Conservation (phyloP, 2,888 invertebrate species). For the Ligdia adustata region DNA sequence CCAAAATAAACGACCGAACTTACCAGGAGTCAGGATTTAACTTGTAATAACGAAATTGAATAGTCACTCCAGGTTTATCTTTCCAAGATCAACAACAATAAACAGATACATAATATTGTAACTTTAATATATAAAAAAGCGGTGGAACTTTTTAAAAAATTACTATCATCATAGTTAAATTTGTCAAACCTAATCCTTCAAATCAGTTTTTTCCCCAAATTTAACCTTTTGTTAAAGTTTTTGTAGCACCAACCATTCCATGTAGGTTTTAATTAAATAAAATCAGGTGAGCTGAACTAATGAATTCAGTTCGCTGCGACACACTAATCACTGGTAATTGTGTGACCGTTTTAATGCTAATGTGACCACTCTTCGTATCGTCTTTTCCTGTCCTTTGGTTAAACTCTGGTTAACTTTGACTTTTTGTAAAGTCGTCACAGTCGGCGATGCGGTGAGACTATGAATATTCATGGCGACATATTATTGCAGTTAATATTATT, state of each 20-base stretch:
- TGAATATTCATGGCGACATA: slow-evolving; percentile 16
- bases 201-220: too few relatives aligned
- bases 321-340: slow-evolving; percentile 78
- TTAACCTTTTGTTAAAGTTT: slow-evolving; percentile 1
- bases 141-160: too few relatives aligned
- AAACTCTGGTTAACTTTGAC: slow-evolving; percentile 13
- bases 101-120: too few relatives aligned
- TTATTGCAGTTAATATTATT: neutral
- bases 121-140: too few relatives aligned
- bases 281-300: slow-evolving; percentile 84
- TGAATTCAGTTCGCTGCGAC: slow-evolving; percentile 80
- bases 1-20: too few relatives aligned
- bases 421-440: slow-evolving; percentile 20
- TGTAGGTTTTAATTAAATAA: slow-evolving; percentile 75
- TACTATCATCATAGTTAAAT: too few relatives aligned
- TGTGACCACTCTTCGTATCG: slow-evolving; percentile 48
- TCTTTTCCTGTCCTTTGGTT: slow-evolving; percentile 46
- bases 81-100: too few relatives aligned
- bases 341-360: slow-evolving; percentile 81
- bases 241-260: slow-evolving; percentile 24
- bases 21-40: too few relatives aligned
- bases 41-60: too few relatives aligned
- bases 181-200: too few relatives aligned
- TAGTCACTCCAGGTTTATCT: too few relatives aligned
- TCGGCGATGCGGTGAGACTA: slow-evolving; percentile 5